Percentiles rank a stretch among this genome's conserved stretches.
These are phyloP conservation scores for Numenius phaeopus DNA, from an alignment of 2,797 vertebrate species.

Conservation along the genomic window DNA sequence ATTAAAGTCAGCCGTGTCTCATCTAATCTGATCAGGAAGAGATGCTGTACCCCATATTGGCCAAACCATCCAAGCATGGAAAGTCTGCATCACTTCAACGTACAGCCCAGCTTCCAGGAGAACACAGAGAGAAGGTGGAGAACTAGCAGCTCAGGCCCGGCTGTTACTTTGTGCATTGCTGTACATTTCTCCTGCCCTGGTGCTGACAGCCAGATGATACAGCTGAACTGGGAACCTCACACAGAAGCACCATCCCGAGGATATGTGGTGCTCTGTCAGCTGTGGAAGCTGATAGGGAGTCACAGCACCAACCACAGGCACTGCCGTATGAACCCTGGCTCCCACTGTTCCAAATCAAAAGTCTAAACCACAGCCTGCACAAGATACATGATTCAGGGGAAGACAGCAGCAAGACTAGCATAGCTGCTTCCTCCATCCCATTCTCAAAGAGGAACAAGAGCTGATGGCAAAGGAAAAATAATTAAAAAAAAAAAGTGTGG, in stretches of 20 bases:
- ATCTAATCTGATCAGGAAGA: neutral
- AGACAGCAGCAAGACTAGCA: neutral
- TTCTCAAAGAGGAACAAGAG: neutral
- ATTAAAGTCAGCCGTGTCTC: neutral
- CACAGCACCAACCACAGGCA: neutral
- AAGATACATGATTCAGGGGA: neutral
- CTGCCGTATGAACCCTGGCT: neutral
- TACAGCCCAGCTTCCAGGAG: neutral
- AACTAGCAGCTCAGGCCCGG: neutral
- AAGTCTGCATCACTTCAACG: neutral
- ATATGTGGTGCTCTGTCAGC: neutral
- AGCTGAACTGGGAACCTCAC: neutral
- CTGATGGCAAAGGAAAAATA: neutral
- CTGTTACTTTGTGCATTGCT: neutral
- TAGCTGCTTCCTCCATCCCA: neutral
- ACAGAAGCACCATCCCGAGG: neutral
- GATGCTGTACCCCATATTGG: neutral
- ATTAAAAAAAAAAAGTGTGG: neutral
- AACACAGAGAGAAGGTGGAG: neutral
- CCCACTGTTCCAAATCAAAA: neutral
- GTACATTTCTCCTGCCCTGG: neutral
- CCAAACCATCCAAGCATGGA: neutral
- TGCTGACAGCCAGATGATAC: neutral
- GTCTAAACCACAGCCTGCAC: neutral
- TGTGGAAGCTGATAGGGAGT: neutral